Evolutionary conservation across 1,140 invertebrate species (phyloP).

Genomic region (Rhagoletis zephyria): DNA sequence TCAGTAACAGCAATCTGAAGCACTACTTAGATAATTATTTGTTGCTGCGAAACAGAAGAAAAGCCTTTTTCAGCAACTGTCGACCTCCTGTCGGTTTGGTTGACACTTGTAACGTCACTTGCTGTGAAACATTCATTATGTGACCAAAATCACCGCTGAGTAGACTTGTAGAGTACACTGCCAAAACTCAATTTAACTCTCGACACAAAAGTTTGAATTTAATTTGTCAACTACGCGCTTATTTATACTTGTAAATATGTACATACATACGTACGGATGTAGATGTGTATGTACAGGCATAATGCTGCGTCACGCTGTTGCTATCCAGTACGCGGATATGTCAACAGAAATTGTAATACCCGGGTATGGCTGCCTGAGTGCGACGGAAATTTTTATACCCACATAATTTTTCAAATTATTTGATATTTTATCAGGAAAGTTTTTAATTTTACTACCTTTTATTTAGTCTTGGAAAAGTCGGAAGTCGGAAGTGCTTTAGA

Average conservation of each 20-base stretch:
- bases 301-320: not conserved
- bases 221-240: constrained; percentile 4
- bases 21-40: constrained; percentile 22
- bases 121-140: constrained; percentile 26
- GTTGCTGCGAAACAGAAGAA: not conserved
- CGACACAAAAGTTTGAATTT: constrained; percentile 40
- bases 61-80: constrained; percentile 2
- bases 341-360: not conserved
- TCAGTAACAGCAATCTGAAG: not conserved
- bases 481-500: no score
- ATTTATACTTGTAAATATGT: not conserved
- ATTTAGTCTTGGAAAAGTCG: no score
- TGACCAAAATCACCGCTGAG: constrained; percentile 31
- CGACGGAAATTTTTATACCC: not conserved
- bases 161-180: not conserved
- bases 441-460: no score
- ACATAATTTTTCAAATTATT: no score
- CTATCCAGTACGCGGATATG: not conserved
- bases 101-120: constrained; percentile 37
- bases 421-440: no score
- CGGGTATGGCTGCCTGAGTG: not conserved
- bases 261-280: not conserved
- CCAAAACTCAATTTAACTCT: constrained; percentile 7
- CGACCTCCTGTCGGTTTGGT: not conserved
- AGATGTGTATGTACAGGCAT: not conserved